A percentile compares a stretch with the other conserved stretches of the same genome.
Conservation (phyloP, 2,797 vertebrate species). For the Anabacerthia variegaticeps region DNA sequence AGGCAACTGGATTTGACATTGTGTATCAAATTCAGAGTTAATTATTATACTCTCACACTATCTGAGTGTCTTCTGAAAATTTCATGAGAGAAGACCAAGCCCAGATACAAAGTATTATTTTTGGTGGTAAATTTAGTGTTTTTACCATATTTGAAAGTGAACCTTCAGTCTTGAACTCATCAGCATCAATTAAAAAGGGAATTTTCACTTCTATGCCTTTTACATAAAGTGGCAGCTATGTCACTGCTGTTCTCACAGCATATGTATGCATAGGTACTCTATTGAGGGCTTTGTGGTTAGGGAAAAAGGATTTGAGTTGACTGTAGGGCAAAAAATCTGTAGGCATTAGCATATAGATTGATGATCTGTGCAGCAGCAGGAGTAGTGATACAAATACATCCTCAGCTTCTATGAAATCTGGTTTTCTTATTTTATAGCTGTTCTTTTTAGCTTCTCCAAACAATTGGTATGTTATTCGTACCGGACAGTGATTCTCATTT, state of each 20-base stretch:
- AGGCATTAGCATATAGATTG: background rate
- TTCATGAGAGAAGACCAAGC: background rate
- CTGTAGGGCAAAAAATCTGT: background rate
- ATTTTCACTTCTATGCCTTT: background rate
- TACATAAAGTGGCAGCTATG: background rate
- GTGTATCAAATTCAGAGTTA: background rate
- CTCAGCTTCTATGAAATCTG: background rate
- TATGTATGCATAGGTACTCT: rapidly evolving
- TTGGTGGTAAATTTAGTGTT: background rate
- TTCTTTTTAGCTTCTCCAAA: background rate
- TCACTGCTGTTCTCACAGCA: background rate
- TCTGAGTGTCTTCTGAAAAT: background rate
- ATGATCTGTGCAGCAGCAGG: background rate
- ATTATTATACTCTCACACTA: background rate
- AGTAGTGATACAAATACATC: background rate
- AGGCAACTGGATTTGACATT: background rate
- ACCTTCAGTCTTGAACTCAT: background rate
- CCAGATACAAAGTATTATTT: background rate
- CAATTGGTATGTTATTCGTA: background rate
- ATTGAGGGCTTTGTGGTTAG: background rate
- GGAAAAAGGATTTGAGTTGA: background rate
- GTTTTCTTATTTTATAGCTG: background rate
- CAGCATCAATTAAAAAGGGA: background rate
- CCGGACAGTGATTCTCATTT: background rate
- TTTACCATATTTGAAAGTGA: background rate